Evolutionary conservation across 2,113 vertebrate genomes (phyloP).

Genomic region (Erinaceus europaeus): DNA sequence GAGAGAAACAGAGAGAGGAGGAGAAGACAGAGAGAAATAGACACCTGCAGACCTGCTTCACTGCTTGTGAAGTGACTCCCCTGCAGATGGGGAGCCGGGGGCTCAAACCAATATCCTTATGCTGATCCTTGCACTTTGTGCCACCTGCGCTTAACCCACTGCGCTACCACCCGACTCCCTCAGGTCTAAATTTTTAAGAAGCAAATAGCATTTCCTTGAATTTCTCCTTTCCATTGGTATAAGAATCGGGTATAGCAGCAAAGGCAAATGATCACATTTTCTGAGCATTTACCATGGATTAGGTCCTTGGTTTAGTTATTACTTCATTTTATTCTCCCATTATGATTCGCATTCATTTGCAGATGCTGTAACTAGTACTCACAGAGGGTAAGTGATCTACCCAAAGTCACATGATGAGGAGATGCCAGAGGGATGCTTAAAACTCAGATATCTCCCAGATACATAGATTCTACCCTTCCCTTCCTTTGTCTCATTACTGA

Average conservation of each 20-base stretch:
- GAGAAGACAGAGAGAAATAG: too few species aligned
- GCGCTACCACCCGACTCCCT: too few species aligned
- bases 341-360: neutral
- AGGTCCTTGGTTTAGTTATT: neutral
- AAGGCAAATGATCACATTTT: neutral
- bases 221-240: neutral
- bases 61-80: too few species aligned
- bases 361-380: neutral
- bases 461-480: neutral
- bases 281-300: neutral
- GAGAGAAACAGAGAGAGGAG: too few species aligned
- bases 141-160: neutral
- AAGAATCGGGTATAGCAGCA: neutral
- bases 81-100: neutral
- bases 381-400: neutral
- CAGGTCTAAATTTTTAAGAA: neutral
- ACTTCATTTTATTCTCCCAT: neutral
- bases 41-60: too few species aligned
- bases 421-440: neutral
- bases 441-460: neutral
- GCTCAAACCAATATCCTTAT: neutral
- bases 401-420: neutral
- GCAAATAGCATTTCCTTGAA: constrained; percentile 3
- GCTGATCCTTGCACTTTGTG: too few species aligned
- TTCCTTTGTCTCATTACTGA: neutral